Evolutionary conservation across 1,140 invertebrate species (phyloP).

Genomic region (Drosophila aff.): DNA sequence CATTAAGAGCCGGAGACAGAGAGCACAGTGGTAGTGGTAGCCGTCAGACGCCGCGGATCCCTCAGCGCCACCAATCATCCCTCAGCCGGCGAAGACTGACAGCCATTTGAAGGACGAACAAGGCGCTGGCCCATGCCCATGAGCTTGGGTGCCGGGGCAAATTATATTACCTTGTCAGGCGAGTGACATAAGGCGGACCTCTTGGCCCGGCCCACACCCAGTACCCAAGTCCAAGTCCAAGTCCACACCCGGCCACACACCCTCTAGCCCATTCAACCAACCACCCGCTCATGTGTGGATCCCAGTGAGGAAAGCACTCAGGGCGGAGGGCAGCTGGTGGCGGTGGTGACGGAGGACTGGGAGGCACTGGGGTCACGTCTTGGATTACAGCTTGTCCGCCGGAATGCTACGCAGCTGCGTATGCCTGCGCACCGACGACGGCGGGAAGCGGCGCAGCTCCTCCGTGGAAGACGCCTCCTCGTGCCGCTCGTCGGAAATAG

Average conservation of each 20-base stretch:
- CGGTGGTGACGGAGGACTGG: background rate
- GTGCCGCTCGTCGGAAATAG: conserved; percentile 87
- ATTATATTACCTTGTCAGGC: conserved; percentile 72
- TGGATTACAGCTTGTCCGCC: conserved; percentile 33
- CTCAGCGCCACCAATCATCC: conserved; percentile 5
- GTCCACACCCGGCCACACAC: background rate
- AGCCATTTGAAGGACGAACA: conserved; percentile 46
- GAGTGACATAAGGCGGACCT: conserved; percentile 58
- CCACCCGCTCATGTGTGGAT: conserved; percentile 60
- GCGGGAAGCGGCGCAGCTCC: conserved; percentile 79
- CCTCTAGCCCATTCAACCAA: conserved; percentile 1
- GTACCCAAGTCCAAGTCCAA: conserved; percentile 5
- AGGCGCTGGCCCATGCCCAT: conserved; percentile 39
- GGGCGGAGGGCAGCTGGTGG: background rate
- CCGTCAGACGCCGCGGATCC: conserved; percentile 5
- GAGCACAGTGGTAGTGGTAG: conserved; percentile 3
- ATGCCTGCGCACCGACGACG: conserved; percentile 74
- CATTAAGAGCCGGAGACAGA: conserved; percentile 45
- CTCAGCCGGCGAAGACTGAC: conserved; percentile 25
- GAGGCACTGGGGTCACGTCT: conserved; percentile 37
- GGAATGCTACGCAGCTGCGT: conserved; percentile 83
- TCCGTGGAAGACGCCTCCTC: conserved; percentile 87
- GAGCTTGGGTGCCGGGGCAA: conserved; percentile 48
- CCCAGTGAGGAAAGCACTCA: conserved; percentile 16
- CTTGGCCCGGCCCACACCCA: conserved; percentile 26